phyloP scores from a whole-genome alignment of 2,888 invertebrate genomes.

The Metopia argyrocephala region DNA sequence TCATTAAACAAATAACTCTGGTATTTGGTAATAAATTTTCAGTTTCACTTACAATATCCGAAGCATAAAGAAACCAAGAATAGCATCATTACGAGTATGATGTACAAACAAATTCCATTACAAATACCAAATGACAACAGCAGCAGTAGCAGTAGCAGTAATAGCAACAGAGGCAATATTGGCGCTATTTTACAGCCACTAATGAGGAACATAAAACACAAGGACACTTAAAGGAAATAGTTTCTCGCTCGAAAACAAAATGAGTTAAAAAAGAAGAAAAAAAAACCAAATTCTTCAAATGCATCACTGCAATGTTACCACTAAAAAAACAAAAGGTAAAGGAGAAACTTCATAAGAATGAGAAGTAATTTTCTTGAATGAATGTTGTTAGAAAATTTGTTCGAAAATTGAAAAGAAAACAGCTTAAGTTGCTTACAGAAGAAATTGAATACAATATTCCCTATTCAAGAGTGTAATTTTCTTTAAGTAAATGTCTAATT shows the following conservation, averaged over 20 bases:
- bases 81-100: neutral
- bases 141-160: too few species aligned
- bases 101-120: constrained; percentile 5
- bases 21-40: constrained; percentile 35
- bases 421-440: too few species aligned
- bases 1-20: constrained; percentile 32
- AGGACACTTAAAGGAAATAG: constrained; percentile 15
- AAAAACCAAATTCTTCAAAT: neutral
- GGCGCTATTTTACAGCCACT: neutral
- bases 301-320: neutral
- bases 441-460: neutral
- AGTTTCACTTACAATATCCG: too few species aligned
- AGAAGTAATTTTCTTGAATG: too few species aligned
- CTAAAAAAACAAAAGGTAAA: neutral
- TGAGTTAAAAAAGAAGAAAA: neutral
- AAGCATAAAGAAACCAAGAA: too few species aligned
- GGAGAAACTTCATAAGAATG: too few species aligned
- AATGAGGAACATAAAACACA: constrained; percentile 15
- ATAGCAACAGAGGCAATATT: neutral
- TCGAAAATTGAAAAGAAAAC: neutral
- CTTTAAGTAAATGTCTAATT: neutral
- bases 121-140: neutral
- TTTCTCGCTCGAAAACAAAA: neutral
- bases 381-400: too few species aligned
- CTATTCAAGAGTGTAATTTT: neutral